Conservation (phyloP, 2,797 vertebrate species). For the Parotocinclus haroldoi region DNA sequence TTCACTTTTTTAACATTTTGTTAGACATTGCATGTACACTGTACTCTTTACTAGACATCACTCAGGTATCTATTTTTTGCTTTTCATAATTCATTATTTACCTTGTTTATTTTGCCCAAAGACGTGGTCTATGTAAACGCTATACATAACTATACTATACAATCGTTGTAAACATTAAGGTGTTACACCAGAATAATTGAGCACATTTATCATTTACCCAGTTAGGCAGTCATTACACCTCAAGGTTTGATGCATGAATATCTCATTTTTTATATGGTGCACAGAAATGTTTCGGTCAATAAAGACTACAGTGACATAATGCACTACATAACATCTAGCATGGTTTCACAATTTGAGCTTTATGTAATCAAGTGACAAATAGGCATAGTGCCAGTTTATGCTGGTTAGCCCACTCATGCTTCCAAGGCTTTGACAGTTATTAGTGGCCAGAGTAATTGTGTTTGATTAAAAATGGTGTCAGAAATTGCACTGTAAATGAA, state of each 20-base stretch:
- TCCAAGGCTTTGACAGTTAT: slow-evolving; percentile 30
- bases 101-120: too few relatives aligned
- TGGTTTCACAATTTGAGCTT: slow-evolving; percentile 6
- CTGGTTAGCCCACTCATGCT: slow-evolving; percentile 38
- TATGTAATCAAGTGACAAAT: slow-evolving; percentile 4
- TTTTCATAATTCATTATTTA: too few relatives aligned
- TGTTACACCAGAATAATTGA: slow-evolving; percentile 44
- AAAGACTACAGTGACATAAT: too few relatives aligned
- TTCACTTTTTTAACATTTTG: too few relatives aligned
- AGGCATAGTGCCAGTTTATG: slow-evolving; percentile 18
- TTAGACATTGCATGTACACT: too few relatives aligned
- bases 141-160: too few relatives aligned
- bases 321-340: too few relatives aligned
- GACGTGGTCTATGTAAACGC: too few relatives aligned
- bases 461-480: slow-evolving; percentile 38
- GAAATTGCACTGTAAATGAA: slow-evolving; percentile 27
- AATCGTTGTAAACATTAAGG: slow-evolving; percentile 3
- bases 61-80: too few relatives aligned
- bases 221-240: slow-evolving; percentile 25
- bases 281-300: too few relatives aligned
- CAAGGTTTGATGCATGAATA: slow-evolving; percentile 9
- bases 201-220: slow-evolving; percentile 48
- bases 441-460: slow-evolving; percentile 30
- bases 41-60: too few relatives aligned
- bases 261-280: too few relatives aligned